Percentiles rank a stretch among this genome's conserved stretches.
Conservation (phyloP, 1,140 invertebrate species). For the Drosophila guanche region DNA sequence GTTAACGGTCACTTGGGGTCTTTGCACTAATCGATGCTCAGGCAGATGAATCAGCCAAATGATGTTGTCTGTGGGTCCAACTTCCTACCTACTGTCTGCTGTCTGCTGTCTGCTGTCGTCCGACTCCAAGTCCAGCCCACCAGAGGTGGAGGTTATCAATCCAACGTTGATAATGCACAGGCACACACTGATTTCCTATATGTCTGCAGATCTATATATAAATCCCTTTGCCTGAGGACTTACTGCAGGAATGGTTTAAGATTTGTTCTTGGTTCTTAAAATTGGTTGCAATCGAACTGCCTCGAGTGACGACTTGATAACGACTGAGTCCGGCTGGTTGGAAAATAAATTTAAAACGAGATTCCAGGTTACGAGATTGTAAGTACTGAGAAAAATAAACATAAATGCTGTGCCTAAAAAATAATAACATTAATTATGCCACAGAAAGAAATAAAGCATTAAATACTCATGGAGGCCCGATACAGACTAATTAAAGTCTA, state of each 20-base stretch:
- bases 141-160: constrained; percentile 52
- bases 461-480: too few species aligned
- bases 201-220: neutral
- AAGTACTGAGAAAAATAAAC: constrained; percentile 29
- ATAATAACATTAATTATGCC: constrained; percentile 25
- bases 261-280: constrained; percentile 9
- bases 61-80: constrained; percentile 4
- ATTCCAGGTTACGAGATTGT: constrained; percentile 13
- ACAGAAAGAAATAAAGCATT: constrained; percentile 43
- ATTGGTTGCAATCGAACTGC: constrained; percentile 35
- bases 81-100: constrained; percentile 20
- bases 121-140: constrained; percentile 12
- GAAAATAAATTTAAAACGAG: constrained; percentile 42
- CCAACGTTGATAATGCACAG: constrained; percentile 38
- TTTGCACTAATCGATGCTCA: too few species aligned
- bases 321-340: constrained; percentile 50
- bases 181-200: too few species aligned
- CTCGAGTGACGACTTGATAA: constrained; percentile 68
- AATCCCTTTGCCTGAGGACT: neutral
- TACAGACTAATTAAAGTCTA: neutral
- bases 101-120: constrained; percentile 9
- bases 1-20: too few species aligned
- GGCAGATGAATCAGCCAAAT: too few species aligned
- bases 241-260: constrained; percentile 5
- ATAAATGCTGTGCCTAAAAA: constrained; percentile 31